Percentiles rank a stretch among this genome's conserved stretches.
These are phyloP conservation scores for Sinonovacula constricta DNA, from an alignment of 1,140 invertebrate genomes.

Conservation along the genomic window DNA sequence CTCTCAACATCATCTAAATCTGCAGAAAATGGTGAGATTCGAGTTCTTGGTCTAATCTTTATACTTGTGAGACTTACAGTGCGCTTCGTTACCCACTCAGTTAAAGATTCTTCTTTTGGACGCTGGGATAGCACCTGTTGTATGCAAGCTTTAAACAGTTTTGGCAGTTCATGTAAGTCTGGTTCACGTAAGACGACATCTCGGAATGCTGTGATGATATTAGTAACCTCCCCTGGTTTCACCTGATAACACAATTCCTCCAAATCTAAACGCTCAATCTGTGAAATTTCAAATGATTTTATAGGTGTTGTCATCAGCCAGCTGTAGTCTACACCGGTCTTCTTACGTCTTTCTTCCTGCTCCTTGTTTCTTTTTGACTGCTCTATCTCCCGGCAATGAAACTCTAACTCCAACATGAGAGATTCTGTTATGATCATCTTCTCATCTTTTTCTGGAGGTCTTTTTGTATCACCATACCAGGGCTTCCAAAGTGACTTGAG, in stretches of 20 bases:
- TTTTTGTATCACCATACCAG: conserved; percentile 50
- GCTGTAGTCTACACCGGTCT: conserved; percentile 74
- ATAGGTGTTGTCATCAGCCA: conserved; percentile 68
- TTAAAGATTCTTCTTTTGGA: conserved; percentile 67
- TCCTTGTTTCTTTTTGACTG: conserved; percentile 53
- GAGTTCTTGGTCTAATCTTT: conserved; percentile 51
- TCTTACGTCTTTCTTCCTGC: conserved; percentile 56
- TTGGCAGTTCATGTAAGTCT: conserved; percentile 61
- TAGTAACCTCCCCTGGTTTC: conserved; percentile 66
- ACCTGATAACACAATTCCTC: conserved; percentile 74
- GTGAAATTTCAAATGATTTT: conserved; percentile 71
- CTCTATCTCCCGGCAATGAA: conserved; percentile 68
- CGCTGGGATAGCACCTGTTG: conserved; percentile 67
- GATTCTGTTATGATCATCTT: conserved; percentile 65
- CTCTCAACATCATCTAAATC: conserved; percentile 50
- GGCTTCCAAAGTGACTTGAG: conserved; percentile 61
- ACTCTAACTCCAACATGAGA: conserved; percentile 70
- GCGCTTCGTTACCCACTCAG: conserved; percentile 67
- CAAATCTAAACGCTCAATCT: conserved; percentile 72
- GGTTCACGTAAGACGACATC: conserved; percentile 67
- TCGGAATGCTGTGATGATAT: conserved; percentile 71
- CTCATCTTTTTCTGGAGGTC: conserved; percentile 63
- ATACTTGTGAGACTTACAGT: conserved; percentile 65
- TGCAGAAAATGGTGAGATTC: conserved; percentile 40
- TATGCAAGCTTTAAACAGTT: conserved; percentile 68